Conservation (phyloP, 2,888 invertebrate species). For the Taphrorychus bicolor region DNA sequence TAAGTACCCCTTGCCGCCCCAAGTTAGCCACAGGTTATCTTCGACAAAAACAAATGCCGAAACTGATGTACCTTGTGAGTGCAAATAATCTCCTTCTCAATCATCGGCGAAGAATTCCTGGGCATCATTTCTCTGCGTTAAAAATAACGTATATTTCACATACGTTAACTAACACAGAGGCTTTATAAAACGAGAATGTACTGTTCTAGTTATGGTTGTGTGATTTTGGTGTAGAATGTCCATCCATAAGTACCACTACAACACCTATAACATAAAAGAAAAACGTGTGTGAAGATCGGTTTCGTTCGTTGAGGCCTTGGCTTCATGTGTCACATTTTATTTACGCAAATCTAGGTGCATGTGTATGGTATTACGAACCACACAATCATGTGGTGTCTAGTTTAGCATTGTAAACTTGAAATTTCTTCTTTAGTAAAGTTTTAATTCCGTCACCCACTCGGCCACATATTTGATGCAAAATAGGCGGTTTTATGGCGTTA, state of each 20-base stretch:
- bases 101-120: slow-evolving; percentile 70
- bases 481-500: slow-evolving; percentile 1
- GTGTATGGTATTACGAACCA: neutral
- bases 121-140: slow-evolving; percentile 58
- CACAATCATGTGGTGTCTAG: neutral
- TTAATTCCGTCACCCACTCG: slow-evolving; percentile 1
- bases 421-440: neutral
- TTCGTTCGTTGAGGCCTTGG: slow-evolving; percentile 24
- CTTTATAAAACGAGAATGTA: neutral
- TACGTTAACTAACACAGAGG: slow-evolving; percentile 35
- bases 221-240: slow-evolving; percentile 20
- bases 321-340: slow-evolving; percentile 12
- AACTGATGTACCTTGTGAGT: slow-evolving; percentile 69
- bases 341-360: slow-evolving; percentile 15
- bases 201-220: slow-evolving; percentile 3
- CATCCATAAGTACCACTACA: slow-evolving; percentile 20
- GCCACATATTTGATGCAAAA: slow-evolving; percentile 3
- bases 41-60: neutral
- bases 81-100: slow-evolving; percentile 72
- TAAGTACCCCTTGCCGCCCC: too few species aligned
- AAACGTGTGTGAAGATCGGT: slow-evolving; percentile 16
- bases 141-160: slow-evolving; percentile 30
- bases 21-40: neutral
- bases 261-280: slow-evolving; percentile 37
- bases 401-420: neutral